Evolutionary conservation across 2,797 vertebrate species (phyloP), one percentile per base, ranked within the genome.

Genomic region (Clarias platycephalus): DNA sequence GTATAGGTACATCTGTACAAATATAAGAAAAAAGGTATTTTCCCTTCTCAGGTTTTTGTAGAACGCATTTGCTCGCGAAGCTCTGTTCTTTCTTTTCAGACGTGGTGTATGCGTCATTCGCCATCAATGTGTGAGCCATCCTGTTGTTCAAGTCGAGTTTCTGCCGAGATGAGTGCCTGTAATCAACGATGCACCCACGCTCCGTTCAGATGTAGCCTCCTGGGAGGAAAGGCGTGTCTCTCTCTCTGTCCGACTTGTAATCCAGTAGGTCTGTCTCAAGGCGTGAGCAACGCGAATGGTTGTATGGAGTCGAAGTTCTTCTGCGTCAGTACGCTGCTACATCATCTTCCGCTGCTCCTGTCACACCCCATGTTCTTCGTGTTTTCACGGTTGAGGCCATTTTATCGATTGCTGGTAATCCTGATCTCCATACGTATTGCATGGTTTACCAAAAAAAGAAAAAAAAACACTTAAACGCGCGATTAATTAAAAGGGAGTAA

Each of bases 31-130:
- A 78, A 12, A 37, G 67, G 12, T 75, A 3, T 22, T 78, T 84
- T 74, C 4, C 55, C 28, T 20, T 2, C 9, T 72, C 28, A 67
- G 81, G 79, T 67, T 90, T 15, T 22, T 93, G 57, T 87, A 87
- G 92, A 93, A 92, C 88, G 91, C 88, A 90, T 89, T 93, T 93
- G 92, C 95, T 95, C 89, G 95, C 94, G 93, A 93, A 94, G 93
- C 12, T 94, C 64, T 95, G 90, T 96, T 93, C 94, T 94, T 95
- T 94, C 93, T 95, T 95, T 94, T 86, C 95, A 96, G 95, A 93
- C 91, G 92, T 93, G 89, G 92, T 81, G 90, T 91, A 88, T 93
- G 84, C 85, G 87, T 90, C 89, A 90, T 91, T 90, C 94, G 0
- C 89, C 90, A 82, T 85, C 88, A 26, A 63, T 49, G 81, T 89